Conservation (phyloP, 2,797 vertebrate genomes). For the Pseudochromis fuscus region DNA sequence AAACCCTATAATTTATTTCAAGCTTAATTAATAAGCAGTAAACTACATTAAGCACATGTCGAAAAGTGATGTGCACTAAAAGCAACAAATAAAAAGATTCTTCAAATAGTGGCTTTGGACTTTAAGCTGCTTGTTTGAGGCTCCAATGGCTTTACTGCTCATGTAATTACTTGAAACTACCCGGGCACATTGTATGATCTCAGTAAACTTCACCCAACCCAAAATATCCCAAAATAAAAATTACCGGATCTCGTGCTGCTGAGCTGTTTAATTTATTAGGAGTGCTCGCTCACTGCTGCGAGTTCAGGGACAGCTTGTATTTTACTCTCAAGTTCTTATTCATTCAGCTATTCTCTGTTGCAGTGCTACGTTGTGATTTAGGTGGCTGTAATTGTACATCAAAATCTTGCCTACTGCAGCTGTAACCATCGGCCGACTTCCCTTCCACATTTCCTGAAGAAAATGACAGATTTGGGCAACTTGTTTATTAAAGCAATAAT, state of each 20-base stretch:
- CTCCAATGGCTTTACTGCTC: constrained; percentile 1
- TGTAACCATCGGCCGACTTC: constrained; percentile 7
- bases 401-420: constrained; percentile 30
- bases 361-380: constrained; percentile 30
- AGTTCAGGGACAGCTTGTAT: constrained; percentile 31
- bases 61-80: too few relatives aligned
- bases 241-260: constrained; percentile 23
- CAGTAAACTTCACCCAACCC: constrained; percentile 8
- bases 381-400: constrained; percentile 22
- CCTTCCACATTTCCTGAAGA: constrained; percentile 20
- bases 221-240: constrained; percentile 9
- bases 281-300: constrained; percentile 10
- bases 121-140: not conserved
- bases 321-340: constrained; percentile 38
- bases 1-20: too few relatives aligned
- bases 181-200: constrained; percentile 13
- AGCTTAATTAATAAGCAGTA: too few relatives aligned
- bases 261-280: constrained; percentile 17
- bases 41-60: too few relatives aligned
- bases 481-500: constrained; percentile 40
- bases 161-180: constrained; percentile 10
- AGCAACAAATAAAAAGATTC: too few relatives aligned
- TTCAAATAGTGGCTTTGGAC: not conserved
- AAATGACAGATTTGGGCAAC: constrained; percentile 34
- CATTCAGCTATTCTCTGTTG: constrained; percentile 41